Percentiles rank a stretch among this genome's conserved stretches.
Conservation (phyloP, 2,888 invertebrate species). For the Octonoba sinensis region DNA sequence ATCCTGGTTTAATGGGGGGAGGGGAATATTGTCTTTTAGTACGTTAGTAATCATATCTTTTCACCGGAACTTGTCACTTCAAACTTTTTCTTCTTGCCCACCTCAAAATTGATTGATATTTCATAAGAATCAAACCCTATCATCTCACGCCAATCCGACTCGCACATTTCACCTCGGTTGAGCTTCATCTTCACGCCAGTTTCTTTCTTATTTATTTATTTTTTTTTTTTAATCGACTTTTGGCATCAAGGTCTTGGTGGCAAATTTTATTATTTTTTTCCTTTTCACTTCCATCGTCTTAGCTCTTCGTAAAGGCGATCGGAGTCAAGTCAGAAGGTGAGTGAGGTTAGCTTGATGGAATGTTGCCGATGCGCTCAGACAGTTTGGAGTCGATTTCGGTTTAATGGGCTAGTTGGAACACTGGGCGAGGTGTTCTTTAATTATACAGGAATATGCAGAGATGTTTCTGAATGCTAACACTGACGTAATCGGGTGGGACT, state of each 20-base stretch:
- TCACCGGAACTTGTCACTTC: no score
- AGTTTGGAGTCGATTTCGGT: conserved; percentile 1
- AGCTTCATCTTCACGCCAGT: conserved; percentile 35
- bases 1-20: no score
- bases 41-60: no score
- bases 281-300: not conserved
- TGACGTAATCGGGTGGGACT: no score
- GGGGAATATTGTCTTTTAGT: no score
- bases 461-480: no score
- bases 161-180: not conserved
- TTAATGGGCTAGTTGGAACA: conserved; percentile 28
- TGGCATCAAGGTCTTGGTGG: conserved; percentile 43
- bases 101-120: no score
- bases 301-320: conserved; percentile 2
- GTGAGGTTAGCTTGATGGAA: conserved; percentile 25
- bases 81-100: no score
- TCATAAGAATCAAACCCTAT: no score
- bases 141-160: not conserved
- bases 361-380: not conserved
- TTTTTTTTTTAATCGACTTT: conserved; percentile 7
- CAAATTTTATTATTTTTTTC: not conserved
- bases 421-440: no score
- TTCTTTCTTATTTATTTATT: not conserved
- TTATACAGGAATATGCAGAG: no score
- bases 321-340: conserved; percentile 51